Base-by-base conservation (phyloP, 2,888 invertebrate genomes). In the Drosophila lutescens region DNA sequence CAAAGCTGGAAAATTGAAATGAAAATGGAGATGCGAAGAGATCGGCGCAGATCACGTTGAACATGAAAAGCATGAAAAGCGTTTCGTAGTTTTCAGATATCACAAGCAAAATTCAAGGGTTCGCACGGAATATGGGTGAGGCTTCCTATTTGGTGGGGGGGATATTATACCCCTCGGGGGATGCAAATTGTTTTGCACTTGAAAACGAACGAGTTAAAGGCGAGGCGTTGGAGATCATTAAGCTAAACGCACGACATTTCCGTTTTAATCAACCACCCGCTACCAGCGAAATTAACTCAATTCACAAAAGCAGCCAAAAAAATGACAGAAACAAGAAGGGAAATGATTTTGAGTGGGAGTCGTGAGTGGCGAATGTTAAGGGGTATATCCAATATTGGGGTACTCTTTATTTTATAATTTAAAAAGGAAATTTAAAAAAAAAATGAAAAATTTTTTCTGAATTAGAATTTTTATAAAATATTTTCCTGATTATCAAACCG, bases 191-290 rank as follows among this genome's bases (percentile, higher is more conserved):
- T 67, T 69, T 77, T 65, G 63, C 80, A 68, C 83, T 74, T 77
- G 70, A 73, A 73, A 76, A 30, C 54, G 26, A 56, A 40, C 40
- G 50, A 55, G 40, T 47, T 63, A 57, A 61, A 57, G 59, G 50
- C 72, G 36, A 62, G 56, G 79, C 77, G 76, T 61, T 63, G 68
- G 67, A 58, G 53, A 74, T 68, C 79, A 85, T 87, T 81, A 87
- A 59, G 63, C 66, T 78, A 71, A 84, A 79, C 72, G 72, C 75
- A 76, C 74, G 79, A 78, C 74, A 89, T 89, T 88, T 90, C 89
- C 85, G 80, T 74, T 90, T 84, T 86, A 86, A 90, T 88, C 80
- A 86, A 85, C 79, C 88, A 85, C 87, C 89, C 87, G 89, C 87
- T 78, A 81, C 59, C 70, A 75, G 49, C 61, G 34, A 77, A 78